Percentiles rank a stretch among this genome's conserved stretches.
Evolutionary conservation across 2,888 invertebrate genomes (phyloP).

Genomic region (Plebejus melissa): DNA sequence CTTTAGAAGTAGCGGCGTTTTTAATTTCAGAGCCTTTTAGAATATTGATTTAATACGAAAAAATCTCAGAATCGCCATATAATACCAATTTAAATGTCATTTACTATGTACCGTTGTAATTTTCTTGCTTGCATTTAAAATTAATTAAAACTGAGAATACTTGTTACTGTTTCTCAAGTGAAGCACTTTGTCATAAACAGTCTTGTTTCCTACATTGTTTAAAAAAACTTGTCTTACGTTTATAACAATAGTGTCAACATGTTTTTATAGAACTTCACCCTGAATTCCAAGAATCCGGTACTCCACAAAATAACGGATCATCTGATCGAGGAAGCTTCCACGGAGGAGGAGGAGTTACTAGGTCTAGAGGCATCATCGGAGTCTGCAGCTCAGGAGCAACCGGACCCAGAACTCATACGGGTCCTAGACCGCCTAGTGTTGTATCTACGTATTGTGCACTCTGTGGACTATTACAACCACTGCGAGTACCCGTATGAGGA

Average conservation of each 20-base stretch:
- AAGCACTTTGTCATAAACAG: no score
- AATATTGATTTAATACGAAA: no score
- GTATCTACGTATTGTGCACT: slow-evolving; percentile 97
- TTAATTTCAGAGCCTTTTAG: no score
- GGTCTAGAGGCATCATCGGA: slow-evolving; percentile 79
- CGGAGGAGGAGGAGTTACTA: slow-evolving; percentile 96
- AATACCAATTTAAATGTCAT: no score
- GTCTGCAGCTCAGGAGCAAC: slow-evolving; percentile 48
- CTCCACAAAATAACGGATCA: slow-evolving; percentile 98
- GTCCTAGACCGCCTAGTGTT: slow-evolving; percentile 90
- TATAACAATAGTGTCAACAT: background rate
- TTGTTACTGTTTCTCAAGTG: no score
- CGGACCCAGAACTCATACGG: slow-evolving; percentile 73
- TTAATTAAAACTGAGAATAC: no score
- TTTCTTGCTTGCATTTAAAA: no score
- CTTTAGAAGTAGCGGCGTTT: no score
- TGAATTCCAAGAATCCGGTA: slow-evolving; percentile 93
- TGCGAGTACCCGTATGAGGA: slow-evolving; percentile 99
- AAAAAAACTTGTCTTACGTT: no score
- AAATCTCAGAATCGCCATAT: no score
- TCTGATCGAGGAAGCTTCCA: slow-evolving; percentile 97
- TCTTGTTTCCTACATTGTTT: no score
- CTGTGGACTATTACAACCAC: slow-evolving; percentile 99
- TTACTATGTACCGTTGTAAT: no score
- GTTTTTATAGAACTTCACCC: slow-evolving; percentile 73